Percentiles rank a stretch among this genome's conserved stretches.
Conservation (phyloP, 2,888 invertebrate species). For the Lamellibrachia columna region DNA sequence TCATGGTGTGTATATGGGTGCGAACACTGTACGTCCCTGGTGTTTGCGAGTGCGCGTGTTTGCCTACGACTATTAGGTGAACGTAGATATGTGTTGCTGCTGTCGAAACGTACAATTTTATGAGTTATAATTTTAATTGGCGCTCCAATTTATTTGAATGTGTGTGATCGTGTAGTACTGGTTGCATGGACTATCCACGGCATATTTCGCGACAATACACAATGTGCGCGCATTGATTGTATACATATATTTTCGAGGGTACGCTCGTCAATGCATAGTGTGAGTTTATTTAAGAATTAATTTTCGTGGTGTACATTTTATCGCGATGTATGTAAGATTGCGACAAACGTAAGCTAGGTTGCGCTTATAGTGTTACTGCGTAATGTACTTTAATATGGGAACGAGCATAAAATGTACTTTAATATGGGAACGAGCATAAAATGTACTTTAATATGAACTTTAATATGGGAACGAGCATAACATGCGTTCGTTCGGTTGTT, state of each 20-base stretch:
- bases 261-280: background rate
- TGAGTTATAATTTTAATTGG: background rate
- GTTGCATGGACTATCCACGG: background rate
- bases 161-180: background rate
- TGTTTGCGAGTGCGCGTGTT: background rate
- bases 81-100: background rate
- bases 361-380: background rate
- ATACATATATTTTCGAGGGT: background rate
- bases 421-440: background rate
- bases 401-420: background rate
- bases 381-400: background rate
- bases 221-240: background rate
- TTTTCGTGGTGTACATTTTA: slow-evolving; percentile 16
- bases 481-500: background rate
- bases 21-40: background rate
- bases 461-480: background rate
- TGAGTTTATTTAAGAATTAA: background rate
- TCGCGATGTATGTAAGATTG: background rate
- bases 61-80: background rate
- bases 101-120: slow-evolving; percentile 6
- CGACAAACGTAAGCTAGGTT: background rate
- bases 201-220: background rate
- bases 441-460: background rate
- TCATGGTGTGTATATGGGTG: background rate
- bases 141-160: background rate